Evolutionary conservation across 2,888 invertebrate species (phyloP).

Genomic region (Tachystola acroxantha): DNA sequence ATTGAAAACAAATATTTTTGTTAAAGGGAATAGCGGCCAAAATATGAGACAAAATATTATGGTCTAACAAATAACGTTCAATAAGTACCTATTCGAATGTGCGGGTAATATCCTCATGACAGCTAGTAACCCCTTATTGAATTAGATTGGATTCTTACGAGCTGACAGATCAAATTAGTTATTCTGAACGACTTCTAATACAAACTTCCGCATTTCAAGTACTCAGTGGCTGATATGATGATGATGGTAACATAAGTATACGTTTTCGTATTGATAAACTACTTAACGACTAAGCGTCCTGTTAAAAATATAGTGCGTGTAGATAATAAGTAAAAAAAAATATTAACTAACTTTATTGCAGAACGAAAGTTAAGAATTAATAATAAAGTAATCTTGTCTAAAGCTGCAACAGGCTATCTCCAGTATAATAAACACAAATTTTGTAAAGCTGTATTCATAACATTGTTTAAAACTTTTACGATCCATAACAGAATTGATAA

Average conservation of each 20-base stretch:
- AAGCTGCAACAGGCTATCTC: too few relatives aligned
- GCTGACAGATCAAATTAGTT: conserved; percentile 54
- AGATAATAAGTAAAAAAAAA: too few relatives aligned
- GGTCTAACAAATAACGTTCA: neutral
- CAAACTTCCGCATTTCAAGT: conserved; percentile 48
- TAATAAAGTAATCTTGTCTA: too few relatives aligned
- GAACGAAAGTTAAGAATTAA: too few relatives aligned
- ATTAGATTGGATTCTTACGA: conserved; percentile 31
- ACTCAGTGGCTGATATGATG: conserved; percentile 23
- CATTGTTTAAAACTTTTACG: conserved; percentile 21
- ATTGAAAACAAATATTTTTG: conserved; percentile 44
- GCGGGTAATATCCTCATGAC: conserved; percentile 25
- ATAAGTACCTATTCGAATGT: conserved; percentile 14
- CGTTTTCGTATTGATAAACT: too few relatives aligned
- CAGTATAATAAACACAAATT: too few relatives aligned
- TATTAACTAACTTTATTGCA: too few relatives aligned
- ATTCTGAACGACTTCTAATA: conserved; percentile 56
- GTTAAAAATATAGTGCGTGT: too few relatives aligned
- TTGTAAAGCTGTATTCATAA: conserved; percentile 1
- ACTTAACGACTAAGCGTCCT: too few relatives aligned
- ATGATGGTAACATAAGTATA: neutral
- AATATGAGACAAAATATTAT: neutral
- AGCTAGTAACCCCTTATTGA: conserved; percentile 18
- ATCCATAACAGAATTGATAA: conserved; percentile 29
- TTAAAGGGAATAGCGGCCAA: conserved; percentile 25